These are phyloP conservation scores for Turdus rufiventris DNA, from an alignment of 2,113 vertebrate species.

Conservation along the genomic window DNA sequence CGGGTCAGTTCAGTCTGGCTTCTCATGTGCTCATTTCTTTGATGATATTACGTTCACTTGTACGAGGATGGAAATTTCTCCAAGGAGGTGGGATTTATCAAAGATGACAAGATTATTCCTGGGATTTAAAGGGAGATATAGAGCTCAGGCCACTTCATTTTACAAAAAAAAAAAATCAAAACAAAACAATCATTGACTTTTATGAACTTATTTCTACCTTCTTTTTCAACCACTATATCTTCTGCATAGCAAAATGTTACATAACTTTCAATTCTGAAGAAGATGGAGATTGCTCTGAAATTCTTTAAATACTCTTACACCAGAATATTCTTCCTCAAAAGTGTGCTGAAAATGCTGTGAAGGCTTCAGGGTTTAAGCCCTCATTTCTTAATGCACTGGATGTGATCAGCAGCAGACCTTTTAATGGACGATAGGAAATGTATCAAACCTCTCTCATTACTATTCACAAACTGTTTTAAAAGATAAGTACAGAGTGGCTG, in stretches of 20 bases:
- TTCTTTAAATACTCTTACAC: background rate
- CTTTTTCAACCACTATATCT: background rate
- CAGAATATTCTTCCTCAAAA: background rate
- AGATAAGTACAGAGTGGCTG: background rate
- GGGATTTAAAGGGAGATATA: background rate
- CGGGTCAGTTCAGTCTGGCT: background rate
- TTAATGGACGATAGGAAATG: background rate
- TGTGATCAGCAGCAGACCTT: background rate
- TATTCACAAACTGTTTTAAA: background rate
- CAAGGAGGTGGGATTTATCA: background rate
- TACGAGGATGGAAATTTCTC: background rate
- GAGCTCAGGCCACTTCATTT: background rate
- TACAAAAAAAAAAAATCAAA: background rate
- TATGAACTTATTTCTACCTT: background rate
- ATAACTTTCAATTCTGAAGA: background rate
- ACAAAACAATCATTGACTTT: background rate
- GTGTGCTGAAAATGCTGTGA: background rate
- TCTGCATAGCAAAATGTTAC: background rate
- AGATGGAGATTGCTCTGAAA: background rate
- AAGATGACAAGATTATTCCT: background rate
- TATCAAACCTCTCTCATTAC: background rate
- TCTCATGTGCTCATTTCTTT: background rate
- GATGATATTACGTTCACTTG: rapidly evolving
- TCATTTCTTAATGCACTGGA: background rate
- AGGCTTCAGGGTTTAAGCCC: background rate